These are phyloP conservation scores for Denticeps clupeoides DNA, from an alignment of 2,797 vertebrate genomes.

Conservation along the genomic window DNA sequence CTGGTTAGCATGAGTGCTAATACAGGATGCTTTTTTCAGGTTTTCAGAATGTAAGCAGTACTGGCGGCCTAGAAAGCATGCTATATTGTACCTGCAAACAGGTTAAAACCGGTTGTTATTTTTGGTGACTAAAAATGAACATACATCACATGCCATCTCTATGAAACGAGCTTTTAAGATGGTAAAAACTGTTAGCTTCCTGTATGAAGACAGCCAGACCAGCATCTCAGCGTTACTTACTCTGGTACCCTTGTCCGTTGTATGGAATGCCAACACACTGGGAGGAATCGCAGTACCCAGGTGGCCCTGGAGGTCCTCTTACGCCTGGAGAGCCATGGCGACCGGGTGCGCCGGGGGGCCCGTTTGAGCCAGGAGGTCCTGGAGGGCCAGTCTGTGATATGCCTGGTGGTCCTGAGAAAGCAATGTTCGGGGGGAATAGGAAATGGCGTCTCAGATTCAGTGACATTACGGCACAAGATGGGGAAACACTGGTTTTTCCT, in stretches of 20 bases:
- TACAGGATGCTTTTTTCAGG: conserved; percentile 73
- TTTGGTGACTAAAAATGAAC: conserved; percentile 29
- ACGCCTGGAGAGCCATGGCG: conserved; percentile 82
- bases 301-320: conserved; percentile 83
- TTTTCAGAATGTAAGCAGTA: conserved; percentile 93
- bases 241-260: conserved; percentile 97
- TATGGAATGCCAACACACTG: conserved; percentile 97
- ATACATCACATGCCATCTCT: conserved; percentile 7
- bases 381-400: conserved; percentile 85
- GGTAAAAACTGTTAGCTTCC: conserved; percentile 15
- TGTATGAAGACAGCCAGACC: conserved; percentile 34
- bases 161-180: neutral
- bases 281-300: conserved; percentile 96
- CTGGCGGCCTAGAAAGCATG: conserved; percentile 87
- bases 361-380: conserved; percentile 79
- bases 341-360: conserved; percentile 82
- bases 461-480: no score
- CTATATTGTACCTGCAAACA: conserved; percentile 98
- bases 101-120: conserved; percentile 87
- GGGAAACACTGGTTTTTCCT: conserved; percentile 33
- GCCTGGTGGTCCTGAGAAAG: conserved; percentile 75
- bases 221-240: conserved; percentile 49
- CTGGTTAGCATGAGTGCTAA: conserved; percentile 87
- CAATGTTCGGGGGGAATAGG: neutral
- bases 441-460: no score